These are phyloP conservation scores for Miichthys miiuy DNA, from an alignment of 2,797 vertebrate species.

Conservation along the genomic window DNA sequence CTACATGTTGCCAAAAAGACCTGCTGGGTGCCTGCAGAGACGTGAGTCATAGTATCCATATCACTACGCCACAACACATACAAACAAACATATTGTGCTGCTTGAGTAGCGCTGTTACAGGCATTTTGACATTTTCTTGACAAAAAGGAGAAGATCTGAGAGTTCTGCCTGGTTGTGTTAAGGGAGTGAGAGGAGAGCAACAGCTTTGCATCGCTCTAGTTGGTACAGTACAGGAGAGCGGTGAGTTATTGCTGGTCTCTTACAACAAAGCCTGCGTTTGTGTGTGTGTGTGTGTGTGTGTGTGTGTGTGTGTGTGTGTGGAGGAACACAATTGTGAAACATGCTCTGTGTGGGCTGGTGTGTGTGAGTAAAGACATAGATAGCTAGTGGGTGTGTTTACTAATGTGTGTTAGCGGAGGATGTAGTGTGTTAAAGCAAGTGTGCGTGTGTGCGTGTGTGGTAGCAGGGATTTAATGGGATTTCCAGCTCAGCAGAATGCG, in stretches of 20 bases:
- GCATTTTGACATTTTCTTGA: slow-evolving; percentile 72
- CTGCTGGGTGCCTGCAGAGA: slow-evolving; percentile 71
- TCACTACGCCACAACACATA: slow-evolving; percentile 69
- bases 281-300: too few species aligned
- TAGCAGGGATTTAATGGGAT: slow-evolving; percentile 85
- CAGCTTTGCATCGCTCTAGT: slow-evolving; percentile 64
- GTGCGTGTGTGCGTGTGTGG: slow-evolving; percentile 35
- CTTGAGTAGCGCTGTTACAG: slow-evolving; percentile 60
- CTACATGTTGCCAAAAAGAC: slow-evolving; percentile 64
- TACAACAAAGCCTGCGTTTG: slow-evolving; percentile 50
- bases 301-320: slow-evolving; percentile 47
- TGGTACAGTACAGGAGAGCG: slow-evolving; percentile 65
- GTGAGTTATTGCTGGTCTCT: slow-evolving; percentile 59
- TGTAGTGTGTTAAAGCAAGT: slow-evolving; percentile 52
- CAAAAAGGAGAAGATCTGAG: slow-evolving; percentile 62
- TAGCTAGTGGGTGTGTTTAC: slow-evolving; percentile 63
- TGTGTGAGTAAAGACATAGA: slow-evolving; percentile 74
- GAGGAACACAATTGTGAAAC: slow-evolving; percentile 51
- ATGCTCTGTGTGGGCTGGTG: slow-evolving; percentile 59
- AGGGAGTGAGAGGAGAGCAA: slow-evolving; percentile 55
- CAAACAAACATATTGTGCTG: slow-evolving; percentile 76
- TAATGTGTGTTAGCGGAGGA: slow-evolving; percentile 66
- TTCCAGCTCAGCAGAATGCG: slow-evolving; percentile 85
- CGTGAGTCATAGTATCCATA: slow-evolving; percentile 77
- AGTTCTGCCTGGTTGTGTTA: slow-evolving; percentile 55